Evolutionary conservation across 1,140 invertebrate genomes (phyloP).

Genomic region (Meloidogyne chitwoodi): DNA sequence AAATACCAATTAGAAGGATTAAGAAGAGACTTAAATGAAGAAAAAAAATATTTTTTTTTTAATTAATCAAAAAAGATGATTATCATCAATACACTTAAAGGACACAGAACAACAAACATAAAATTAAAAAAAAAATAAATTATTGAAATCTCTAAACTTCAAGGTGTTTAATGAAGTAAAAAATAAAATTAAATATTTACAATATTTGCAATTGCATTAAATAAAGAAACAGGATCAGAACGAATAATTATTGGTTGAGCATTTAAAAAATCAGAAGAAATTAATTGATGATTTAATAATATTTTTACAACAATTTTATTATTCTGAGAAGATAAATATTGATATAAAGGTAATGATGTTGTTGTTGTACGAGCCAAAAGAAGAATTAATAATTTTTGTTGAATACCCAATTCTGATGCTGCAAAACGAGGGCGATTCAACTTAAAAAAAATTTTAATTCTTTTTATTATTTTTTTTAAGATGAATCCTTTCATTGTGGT

Average conservation of each 20-base stretch:
- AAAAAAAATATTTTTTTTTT: background rate
- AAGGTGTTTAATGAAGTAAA: too few relatives aligned
- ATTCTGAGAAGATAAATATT: constrained; percentile 44
- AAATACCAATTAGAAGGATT: constrained; percentile 58
- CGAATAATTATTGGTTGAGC: constrained; percentile 30
- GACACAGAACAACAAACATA: too few relatives aligned
- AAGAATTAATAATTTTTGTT: constrained; percentile 51
- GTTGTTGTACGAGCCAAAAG: constrained; percentile 51
- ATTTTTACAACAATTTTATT: constrained; percentile 33
- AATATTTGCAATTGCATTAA: constrained; percentile 49
- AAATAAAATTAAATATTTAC: constrained; percentile 35
- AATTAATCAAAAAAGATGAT: too few relatives aligned
- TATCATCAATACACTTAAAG: too few relatives aligned
- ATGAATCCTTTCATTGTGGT: too few relatives aligned
- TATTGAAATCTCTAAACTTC: too few relatives aligned
- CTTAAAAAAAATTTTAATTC: constrained; percentile 21
- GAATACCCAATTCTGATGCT: constrained; percentile 57
- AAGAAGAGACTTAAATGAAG: constrained; percentile 47
- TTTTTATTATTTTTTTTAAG: too few relatives aligned
- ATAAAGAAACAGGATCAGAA: constrained; percentile 49
- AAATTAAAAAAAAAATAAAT: too few relatives aligned
- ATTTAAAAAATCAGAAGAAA: constrained; percentile 7
- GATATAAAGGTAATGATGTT: constrained; percentile 28
- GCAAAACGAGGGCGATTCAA: constrained; percentile 53
- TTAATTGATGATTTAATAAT: constrained; percentile 50